These are phyloP conservation scores for Parazoanthus atlanticus DNA, from an alignment of 92 coral and sea anemone genomes.

Conservation along the genomic window DNA sequence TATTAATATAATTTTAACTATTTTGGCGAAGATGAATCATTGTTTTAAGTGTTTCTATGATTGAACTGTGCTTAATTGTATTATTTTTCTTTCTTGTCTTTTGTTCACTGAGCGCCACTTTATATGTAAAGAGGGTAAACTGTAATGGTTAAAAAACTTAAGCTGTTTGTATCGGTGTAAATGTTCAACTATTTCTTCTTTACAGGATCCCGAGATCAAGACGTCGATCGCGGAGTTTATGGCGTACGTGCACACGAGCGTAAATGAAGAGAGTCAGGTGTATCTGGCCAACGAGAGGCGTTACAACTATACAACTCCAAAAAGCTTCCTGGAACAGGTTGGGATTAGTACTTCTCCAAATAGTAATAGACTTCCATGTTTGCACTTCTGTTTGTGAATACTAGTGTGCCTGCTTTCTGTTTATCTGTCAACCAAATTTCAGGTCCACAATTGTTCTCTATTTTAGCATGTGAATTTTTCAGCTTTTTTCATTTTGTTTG, in stretches of 20 bases:
- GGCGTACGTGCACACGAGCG: constrained; percentile 97
- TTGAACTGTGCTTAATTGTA: not conserved
- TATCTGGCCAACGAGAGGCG: constrained; percentile 96
- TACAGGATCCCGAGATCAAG: constrained; percentile 78
- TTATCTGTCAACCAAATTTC: too few relatives aligned
- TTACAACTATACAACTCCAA: constrained; percentile 99
- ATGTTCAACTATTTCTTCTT: not conserved
- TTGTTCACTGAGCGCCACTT: not conserved
- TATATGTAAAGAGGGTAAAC: not conserved
- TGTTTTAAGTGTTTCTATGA: not conserved
- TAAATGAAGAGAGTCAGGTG: constrained; percentile 91
- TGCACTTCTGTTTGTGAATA: not conserved
- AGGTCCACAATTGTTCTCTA: not conserved
- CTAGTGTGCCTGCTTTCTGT: too few relatives aligned
- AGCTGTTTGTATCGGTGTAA: not conserved
- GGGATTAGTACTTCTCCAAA: not conserved
- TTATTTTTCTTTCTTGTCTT: too few relatives aligned
- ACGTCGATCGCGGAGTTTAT: constrained; percentile 93
- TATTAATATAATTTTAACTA: too few relatives aligned
- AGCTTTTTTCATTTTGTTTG: not conserved
- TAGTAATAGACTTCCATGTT: not conserved
- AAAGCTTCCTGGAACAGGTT: constrained; percentile 99
- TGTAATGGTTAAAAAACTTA: not conserved
- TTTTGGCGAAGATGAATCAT: too few relatives aligned
- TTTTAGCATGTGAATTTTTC: not conserved